A percentile compares a stretch with the other conserved stretches of the same genome.
phyloP scores from a whole-genome alignment of 2,888 invertebrate genomes.

The Amphiduros pacificus region DNA sequence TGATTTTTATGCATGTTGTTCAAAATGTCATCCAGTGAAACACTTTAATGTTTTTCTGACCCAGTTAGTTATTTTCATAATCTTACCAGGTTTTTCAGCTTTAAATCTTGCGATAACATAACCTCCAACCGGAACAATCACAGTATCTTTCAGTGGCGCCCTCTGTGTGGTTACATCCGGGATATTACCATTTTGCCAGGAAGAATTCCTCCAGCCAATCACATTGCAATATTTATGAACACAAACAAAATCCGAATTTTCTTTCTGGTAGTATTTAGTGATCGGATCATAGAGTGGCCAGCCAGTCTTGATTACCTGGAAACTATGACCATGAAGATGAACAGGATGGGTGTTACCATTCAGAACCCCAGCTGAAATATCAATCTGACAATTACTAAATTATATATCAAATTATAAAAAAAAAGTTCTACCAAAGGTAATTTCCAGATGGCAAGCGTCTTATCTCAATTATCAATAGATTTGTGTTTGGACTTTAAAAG shows the following conservation, averaged over 20 bases:
- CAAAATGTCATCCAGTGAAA: too few species aligned
- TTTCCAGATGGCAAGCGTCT: not conserved
- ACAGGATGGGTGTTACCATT: slow-evolving; percentile 21
- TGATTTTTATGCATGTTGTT: too few species aligned
- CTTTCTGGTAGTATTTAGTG: slow-evolving; percentile 18
- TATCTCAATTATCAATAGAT: not conserved
- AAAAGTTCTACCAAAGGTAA: not conserved
- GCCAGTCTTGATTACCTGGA: slow-evolving; percentile 25
- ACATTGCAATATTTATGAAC: slow-evolving; percentile 25
- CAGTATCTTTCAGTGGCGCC: slow-evolving; percentile 47
- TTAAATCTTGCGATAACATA: slow-evolving; percentile 50
- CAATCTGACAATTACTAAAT: not conserved
- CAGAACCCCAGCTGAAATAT: slow-evolving; percentile 10
- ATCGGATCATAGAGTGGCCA: slow-evolving; percentile 16
- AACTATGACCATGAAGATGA: slow-evolving; percentile 24
- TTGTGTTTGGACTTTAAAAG: not conserved
- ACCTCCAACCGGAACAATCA: slow-evolving; percentile 52
- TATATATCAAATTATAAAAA: not conserved
- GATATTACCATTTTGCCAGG: slow-evolving; percentile 18
- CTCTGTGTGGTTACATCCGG: slow-evolving; percentile 12
- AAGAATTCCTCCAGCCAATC: slow-evolving; percentile 15
- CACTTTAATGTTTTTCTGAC: too few species aligned
- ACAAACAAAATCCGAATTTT: slow-evolving; percentile 24
- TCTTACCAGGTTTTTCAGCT: slow-evolving; percentile 42
- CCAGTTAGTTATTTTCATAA: too few species aligned